phyloP scores from a whole-genome alignment of 2,113 vertebrate species.

The Clarias gariepinus region DNA sequence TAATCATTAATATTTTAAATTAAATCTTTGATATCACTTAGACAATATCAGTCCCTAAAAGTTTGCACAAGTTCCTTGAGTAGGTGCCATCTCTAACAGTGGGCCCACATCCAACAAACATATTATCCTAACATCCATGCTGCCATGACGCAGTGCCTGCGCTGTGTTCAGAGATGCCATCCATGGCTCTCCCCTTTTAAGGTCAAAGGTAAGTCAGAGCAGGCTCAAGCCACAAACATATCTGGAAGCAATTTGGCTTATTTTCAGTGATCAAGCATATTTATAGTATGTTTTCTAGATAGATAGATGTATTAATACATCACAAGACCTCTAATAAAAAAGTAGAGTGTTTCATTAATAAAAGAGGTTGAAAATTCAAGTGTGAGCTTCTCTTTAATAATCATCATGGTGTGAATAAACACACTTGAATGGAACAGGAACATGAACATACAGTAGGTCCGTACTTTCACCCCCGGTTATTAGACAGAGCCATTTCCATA shows the following conservation, averaged over 20 bases:
- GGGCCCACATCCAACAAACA: slow-evolving; percentile 62
- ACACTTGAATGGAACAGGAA: too few relatives aligned
- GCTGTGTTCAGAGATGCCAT: slow-evolving; percentile 59
- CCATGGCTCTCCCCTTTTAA: slow-evolving; percentile 53
- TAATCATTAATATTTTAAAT: not conserved
- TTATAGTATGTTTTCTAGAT: slow-evolving; percentile 30
- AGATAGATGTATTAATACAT: not conserved
- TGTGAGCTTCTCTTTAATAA: too few relatives aligned
- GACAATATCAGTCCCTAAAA: slow-evolving; percentile 54
- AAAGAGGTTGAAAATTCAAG: too few relatives aligned
- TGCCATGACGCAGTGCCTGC: slow-evolving; percentile 59
- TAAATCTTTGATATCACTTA: slow-evolving; percentile 55
- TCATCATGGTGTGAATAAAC: too few relatives aligned
- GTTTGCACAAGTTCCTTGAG: slow-evolving; percentile 56
- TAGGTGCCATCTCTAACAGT: slow-evolving; percentile 57
- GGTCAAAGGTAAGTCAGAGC: slow-evolving; percentile 21
- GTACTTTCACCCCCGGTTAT: not conserved
- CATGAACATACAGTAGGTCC: too few relatives aligned
- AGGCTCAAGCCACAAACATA: slow-evolving; percentile 10
- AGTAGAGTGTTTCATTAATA: too few relatives aligned
- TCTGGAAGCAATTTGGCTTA: slow-evolving; percentile 12
- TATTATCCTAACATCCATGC: slow-evolving; percentile 63
- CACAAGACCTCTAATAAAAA: too few relatives aligned
- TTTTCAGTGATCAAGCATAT: not conserved
- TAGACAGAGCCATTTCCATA: not conserved